Base-by-base conservation (phyloP, 2,888 invertebrate species). In the Cyrtodaria siliqua region DNA sequence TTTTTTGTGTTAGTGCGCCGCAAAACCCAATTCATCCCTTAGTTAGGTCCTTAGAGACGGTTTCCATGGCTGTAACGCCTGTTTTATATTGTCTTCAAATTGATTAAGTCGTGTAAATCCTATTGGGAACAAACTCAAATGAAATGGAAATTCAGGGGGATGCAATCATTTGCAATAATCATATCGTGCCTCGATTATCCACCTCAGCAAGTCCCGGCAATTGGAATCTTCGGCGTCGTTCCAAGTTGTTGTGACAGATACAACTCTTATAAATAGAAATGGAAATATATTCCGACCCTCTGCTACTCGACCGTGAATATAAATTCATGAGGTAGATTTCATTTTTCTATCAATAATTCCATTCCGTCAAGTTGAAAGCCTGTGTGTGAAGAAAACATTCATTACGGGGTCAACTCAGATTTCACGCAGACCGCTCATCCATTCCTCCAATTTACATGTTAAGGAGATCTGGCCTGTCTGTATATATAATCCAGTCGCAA, bases 271-370 rank as follows among this genome's bases (percentile, higher is more conserved):
- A 78, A 81, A 81, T 81, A 78, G 78, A 78, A 78, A 72, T 69
- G 71, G 78, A 75, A 81, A 81, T 78, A 78, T 72, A 78, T 75
- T 81, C 78, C 68, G 81, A 81, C 78, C 75, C 52, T 38, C 29
- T 20, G 61, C 71, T 42, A 57, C 38, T 75, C 75, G 73, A 71
- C 73, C 73, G 73, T 73, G 74, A 81, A 78, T 66, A 63, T 62
- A 81, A 81, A 81, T 81, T 81, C 81, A 81, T 78, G 81, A 78
- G 74, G 75, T 78, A 78, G 81, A 78, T 71, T 81, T 81, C 71
- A 73, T 72, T 81, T 81, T 70, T 61, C 44, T 67, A 49, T 59
- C 57, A 59, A 49, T 69, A 71, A 75, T 71, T 49, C 50, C 61
- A 56, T 55, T 57, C 72, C 67, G 71, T 67, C 69, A 66, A 52